Base-by-base conservation (phyloP, 2,797 vertebrate genomes). In the Merluccius polli region DNA sequence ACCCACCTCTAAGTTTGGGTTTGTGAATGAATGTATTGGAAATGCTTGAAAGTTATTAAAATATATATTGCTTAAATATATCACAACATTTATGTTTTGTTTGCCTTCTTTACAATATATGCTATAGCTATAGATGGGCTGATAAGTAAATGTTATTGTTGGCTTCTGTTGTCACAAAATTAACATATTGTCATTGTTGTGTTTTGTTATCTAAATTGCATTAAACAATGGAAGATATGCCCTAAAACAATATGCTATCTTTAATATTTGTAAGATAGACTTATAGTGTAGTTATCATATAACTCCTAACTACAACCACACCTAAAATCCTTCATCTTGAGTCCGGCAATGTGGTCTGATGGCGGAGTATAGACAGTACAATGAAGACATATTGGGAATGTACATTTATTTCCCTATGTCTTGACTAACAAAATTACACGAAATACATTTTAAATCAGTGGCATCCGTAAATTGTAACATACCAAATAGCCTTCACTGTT, bases 21-120 rank as follows among this genome's bases (percentile, higher is more conserved):
- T 77, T 85, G 69, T 83, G 73, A 35, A 30, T 75, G 71, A 76
- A 77, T 86, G 77, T 84, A 79, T 69, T 86, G 48, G 81, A 81
- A 85, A 85, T 83, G 86, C 76, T 83, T 81, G 76, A 85, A 85
- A 71, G 65, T 79, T 82, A 90, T 86, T 90, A 86, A 90, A 90
- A 70, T 1, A 0, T 65, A 65, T 59, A 1, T 70, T 44, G 24
- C 33, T 63, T 74, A 6, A 85, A 59, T 59, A n/a, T 59, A 59
- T 59, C n/a, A 59, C n/a, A 59, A n/a, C 52, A 59, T 59, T 59
- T 44, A 2, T 1, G 44, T 48, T 44, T 52, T 52, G 48, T 52
- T n/a, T 59, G 52, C 52, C 52, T 59, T 59, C 52, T n/a, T 59
- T 59, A 10, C 52, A 24, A 59, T 59, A 24, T 8, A 35, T 35